Conservation (phyloP, 2,113 vertebrate genomes). For the Osmerus mordax region DNA sequence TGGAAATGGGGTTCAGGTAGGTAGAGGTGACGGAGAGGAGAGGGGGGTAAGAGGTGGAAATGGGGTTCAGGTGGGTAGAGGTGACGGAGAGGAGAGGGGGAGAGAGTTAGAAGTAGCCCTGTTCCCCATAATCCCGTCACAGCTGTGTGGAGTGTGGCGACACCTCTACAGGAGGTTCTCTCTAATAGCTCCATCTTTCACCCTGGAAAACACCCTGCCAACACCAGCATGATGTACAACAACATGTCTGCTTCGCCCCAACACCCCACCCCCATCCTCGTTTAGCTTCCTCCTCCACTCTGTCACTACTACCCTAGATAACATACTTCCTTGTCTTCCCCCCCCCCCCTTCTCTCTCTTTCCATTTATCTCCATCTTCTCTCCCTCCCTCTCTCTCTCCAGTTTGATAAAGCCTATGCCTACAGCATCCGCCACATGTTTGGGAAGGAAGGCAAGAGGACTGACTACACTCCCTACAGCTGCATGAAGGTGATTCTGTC, state of each 20-base stretch:
- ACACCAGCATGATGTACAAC: slow-evolving; percentile 56
- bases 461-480: slow-evolving; percentile 96
- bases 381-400: slow-evolving; percentile 38
- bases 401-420: slow-evolving; percentile 98
- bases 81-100: not conserved
- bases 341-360: slow-evolving; percentile 35
- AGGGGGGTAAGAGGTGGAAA: slow-evolving; percentile 8
- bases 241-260: slow-evolving; percentile 51
- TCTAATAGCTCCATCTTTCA: slow-evolving; percentile 70
- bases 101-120: not conserved
- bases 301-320: too few relatives aligned
- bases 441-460: slow-evolving; percentile 93
- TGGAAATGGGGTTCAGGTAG: slow-evolving; percentile 23
- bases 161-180: slow-evolving; percentile 58
- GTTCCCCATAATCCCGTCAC: slow-evolving; percentile 58
- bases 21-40: not conserved
- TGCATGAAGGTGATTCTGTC: slow-evolving; percentile 99
- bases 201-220: slow-evolving; percentile 59
- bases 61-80: slow-evolving; percentile 8
- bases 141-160: slow-evolving; percentile 52
- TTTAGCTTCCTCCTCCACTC: too few relatives aligned
- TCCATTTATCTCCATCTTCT: slow-evolving; percentile 12
- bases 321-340: slow-evolving; percentile 38
- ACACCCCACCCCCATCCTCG: slow-evolving; percentile 30
- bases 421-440: slow-evolving; percentile 94